Evolutionary conservation across 2,113 vertebrate species (phyloP).

Genomic region (Mesembrinibis cayennensis): DNA sequence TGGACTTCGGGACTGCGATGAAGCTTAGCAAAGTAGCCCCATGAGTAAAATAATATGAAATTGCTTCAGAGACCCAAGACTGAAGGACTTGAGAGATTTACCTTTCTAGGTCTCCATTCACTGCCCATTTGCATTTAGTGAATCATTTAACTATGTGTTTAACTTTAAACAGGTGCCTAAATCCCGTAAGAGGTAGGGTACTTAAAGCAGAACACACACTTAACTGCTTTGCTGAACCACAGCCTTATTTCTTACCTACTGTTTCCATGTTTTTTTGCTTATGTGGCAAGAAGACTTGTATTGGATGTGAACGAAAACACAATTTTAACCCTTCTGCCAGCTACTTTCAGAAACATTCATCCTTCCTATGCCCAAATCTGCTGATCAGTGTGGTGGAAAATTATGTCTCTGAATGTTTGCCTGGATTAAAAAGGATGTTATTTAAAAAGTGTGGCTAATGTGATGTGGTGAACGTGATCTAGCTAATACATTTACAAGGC

Average conservation of each 20-base stretch:
- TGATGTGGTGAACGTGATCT: neutral
- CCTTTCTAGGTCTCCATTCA: slow-evolving; percentile 37
- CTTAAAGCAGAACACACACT: slow-evolving; percentile 16
- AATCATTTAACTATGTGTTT: slow-evolving; percentile 48
- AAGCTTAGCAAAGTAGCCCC: slow-evolving; percentile 56
- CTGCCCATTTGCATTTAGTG: slow-evolving; percentile 46
- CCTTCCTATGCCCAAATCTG: slow-evolving; percentile 1
- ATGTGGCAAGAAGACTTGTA: neutral
- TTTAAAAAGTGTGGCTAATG: neutral
- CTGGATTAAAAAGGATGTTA: neutral
- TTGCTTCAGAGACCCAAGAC: slow-evolving; percentile 50
- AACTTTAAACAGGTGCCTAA: slow-evolving; percentile 43
- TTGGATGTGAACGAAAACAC: neutral
- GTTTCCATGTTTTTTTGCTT: neutral
- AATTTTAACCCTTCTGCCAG: neutral
- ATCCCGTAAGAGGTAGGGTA: neutral
- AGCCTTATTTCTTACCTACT: neutral
- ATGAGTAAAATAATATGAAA: slow-evolving; percentile 51
- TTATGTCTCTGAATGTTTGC: slow-evolving; percentile 1
- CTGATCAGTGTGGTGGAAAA: neutral
- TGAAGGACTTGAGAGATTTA: slow-evolving; percentile 57
- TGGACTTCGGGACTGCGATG: slow-evolving; percentile 24
- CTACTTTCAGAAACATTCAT: neutral
- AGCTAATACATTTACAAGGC: neutral
- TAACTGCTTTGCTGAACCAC: slow-evolving; percentile 23